Conservation (phyloP, 2,888 invertebrate species). For the Unio delphinus region DNA sequence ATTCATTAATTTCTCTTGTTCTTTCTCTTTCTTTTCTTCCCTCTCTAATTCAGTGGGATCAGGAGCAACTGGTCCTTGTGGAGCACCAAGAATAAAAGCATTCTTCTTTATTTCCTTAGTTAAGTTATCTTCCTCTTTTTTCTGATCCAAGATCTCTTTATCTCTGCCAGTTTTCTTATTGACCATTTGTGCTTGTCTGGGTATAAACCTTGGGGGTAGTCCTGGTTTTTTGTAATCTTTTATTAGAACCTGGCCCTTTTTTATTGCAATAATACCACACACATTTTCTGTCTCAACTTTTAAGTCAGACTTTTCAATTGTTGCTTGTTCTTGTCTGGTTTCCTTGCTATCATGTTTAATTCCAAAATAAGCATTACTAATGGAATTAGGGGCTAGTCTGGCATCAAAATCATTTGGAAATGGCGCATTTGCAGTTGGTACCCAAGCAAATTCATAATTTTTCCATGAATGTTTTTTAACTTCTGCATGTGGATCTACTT, state of each 20-base stretch:
- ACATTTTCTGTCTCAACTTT: conserved; percentile 14
- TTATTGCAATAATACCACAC: conserved; percentile 4
- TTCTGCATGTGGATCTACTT: conserved; percentile 9
- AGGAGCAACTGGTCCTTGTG: conserved; percentile 46
- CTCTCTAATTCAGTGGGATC: conserved; percentile 9
- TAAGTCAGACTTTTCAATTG: conserved; percentile 2
- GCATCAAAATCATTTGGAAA: conserved; percentile 52
- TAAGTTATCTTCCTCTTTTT: conserved; percentile 20
- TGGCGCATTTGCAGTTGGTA: conserved; percentile 52
- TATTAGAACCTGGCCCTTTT: conserved; percentile 25
- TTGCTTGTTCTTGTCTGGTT: not conserved
- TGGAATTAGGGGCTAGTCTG: conserved; percentile 10
- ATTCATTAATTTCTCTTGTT: conserved; percentile 38
- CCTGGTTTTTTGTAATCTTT: conserved; percentile 37
- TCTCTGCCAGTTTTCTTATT: conserved; percentile 8
- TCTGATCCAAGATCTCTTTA: too few relatives aligned
- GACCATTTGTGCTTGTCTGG: conserved; percentile 48
- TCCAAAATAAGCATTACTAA: not conserved
- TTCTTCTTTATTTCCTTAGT: conserved; percentile 46
- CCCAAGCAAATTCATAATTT: conserved; percentile 46
- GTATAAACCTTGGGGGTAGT: conserved; percentile 54
- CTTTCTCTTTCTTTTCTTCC: conserved; percentile 14
- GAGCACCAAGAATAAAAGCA: conserved; percentile 51
- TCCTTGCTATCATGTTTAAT: not conserved
- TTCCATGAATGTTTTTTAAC: not conserved